Evolutionary conservation across 2,888 invertebrate species (phyloP), one percentile per base, ranked within the genome.

Genomic region (Cryptus viduatorius): DNA sequence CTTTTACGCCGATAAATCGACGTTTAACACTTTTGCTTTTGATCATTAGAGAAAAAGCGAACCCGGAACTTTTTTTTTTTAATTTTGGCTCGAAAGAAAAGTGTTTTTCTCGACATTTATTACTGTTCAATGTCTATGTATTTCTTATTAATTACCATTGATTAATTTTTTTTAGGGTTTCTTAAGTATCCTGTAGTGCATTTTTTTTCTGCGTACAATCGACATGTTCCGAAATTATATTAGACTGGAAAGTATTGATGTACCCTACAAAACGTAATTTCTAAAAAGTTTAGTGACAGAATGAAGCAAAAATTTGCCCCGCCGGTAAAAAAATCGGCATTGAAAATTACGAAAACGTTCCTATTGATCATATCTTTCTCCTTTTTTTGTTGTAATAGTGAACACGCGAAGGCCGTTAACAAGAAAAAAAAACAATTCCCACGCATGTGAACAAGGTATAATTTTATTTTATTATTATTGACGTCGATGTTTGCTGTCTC

Each of bases 391-490:
- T 37, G 8, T 37, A 37, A 37, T 37, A 8, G 37, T 8, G 37
- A 37, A 37, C 14, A 61, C 31, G 61, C 29, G 14, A 31, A 31
- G 61, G 61, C 61, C 29, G 31, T 14, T 0, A 31, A 53, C 8
- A 1, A 12, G 24, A n/a, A 14, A 59, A 31, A 59, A 31, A 61
- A 14, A 59, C 4, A 4, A 4, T 31, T 31, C n/a, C 29, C 31
- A 61, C 61, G 61, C 5, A 31, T 12, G 31, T 12, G 61, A 61
- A 61, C 48, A 31, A 19, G 24, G 61, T 61, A n/a, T n/a, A 61
- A 61, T n/a, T 14, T 61, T 31, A 29, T 31, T 61, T 29, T 4
- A 61, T 31, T 14, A n/a, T 61, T 5, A 31, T 31, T 24, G 5
- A 12, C 12, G 29, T 59, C 24, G 59, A 12, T 59, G 12, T 29